These are phyloP conservation scores for Lasioglossum marginatum DNA, from an alignment of 2,888 invertebrate genomes.

Conservation along the genomic window DNA sequence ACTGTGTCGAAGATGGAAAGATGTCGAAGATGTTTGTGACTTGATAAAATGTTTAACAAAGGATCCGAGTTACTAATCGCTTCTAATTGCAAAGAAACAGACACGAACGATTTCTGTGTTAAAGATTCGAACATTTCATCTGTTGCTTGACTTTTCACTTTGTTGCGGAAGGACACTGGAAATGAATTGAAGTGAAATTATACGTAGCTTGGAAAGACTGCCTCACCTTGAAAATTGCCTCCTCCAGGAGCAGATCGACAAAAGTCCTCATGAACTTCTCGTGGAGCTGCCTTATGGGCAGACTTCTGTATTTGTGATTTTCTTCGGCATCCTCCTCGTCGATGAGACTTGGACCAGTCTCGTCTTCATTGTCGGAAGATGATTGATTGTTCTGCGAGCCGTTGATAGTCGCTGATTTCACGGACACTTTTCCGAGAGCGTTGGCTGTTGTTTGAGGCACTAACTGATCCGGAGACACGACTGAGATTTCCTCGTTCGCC, in stretches of 20 bases:
- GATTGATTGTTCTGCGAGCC: not conserved
- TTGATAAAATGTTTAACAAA: too few species aligned
- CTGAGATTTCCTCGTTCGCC: constrained; percentile 72
- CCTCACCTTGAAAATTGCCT: constrained; percentile 89
- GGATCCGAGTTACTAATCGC: too few species aligned
- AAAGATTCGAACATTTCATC: too few species aligned
- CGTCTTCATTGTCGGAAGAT: constrained; percentile 9
- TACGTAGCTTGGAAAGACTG: too few species aligned
- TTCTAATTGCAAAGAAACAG: too few species aligned
- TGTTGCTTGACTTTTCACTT: too few species aligned
- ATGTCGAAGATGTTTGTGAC: too few species aligned
- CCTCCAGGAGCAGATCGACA: constrained; percentile 89
- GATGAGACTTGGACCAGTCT: not conserved
- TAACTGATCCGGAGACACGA: constrained; percentile 64
- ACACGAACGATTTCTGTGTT: not conserved
- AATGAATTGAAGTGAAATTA: not conserved
- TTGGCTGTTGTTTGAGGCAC: not conserved
- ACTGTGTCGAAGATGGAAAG: too few species aligned
- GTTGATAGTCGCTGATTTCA: not conserved
- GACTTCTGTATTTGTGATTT: constrained; percentile 81
- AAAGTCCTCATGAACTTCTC: constrained; percentile 90
- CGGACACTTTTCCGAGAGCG: not conserved
- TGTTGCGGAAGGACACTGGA: not conserved
- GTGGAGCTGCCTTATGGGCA: constrained; percentile 88
- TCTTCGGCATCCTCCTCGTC: not conserved